Percentiles rank a stretch among this genome's conserved stretches.
phyloP scores from a whole-genome alignment of 2,888 invertebrate genomes.

The Rhynchonema sp. region DNA sequence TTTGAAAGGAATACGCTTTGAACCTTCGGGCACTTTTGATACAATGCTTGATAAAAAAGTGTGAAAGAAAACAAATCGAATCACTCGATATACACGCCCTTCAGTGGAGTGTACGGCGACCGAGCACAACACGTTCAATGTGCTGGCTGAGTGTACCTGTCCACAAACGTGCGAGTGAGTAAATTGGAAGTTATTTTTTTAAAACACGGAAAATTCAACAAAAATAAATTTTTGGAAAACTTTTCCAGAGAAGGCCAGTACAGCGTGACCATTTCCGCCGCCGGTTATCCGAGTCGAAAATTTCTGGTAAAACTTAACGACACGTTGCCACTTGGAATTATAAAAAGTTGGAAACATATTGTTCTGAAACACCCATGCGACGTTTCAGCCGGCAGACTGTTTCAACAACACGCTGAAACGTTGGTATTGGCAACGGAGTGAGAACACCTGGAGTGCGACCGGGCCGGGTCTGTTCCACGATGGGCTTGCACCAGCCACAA shows the following conservation, averaged over 20 bases:
- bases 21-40: background rate
- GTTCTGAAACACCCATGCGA: background rate
- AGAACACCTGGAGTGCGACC: no score
- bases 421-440: background rate
- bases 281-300: constrained; percentile 3
- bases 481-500: no score
- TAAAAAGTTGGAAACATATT: background rate
- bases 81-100: no score
- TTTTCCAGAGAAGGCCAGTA: constrained; percentile 8
- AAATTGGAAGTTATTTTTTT: background rate
- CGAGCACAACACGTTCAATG: background rate
- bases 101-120: background rate
- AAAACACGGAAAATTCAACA: background rate
- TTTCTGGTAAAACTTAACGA: background rate
- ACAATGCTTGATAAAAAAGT: background rate
- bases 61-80: no score
- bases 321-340: background rate
- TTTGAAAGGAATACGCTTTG: background rate
- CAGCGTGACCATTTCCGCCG: constrained; percentile 7
- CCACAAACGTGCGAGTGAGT: background rate
- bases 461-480: no score
- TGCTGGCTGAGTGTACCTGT: background rate
- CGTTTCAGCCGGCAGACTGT: background rate
- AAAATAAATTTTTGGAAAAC: background rate
- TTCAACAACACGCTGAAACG: background rate